Conservation (phyloP, 37 sponge, comb jelly and placozoan species). For the Halichondria panicea region DNA sequence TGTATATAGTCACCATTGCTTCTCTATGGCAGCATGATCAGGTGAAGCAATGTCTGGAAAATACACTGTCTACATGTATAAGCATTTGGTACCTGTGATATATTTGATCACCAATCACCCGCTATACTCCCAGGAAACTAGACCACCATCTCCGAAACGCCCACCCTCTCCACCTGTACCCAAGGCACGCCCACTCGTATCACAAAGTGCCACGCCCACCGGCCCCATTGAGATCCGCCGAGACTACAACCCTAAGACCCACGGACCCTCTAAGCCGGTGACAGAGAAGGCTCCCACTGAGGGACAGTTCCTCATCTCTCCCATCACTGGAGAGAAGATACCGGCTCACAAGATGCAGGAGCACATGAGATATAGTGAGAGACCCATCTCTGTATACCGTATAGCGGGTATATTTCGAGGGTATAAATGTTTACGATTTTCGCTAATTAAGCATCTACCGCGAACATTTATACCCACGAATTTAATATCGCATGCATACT, state of each 20-base stretch:
- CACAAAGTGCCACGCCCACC: slow-evolving; percentile 9
- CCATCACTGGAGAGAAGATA: slow-evolving; percentile 94
- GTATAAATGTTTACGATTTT: neutral
- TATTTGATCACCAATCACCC: too few relatives aligned
- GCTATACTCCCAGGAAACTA: too few relatives aligned
- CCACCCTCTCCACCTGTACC: slow-evolving; percentile 17
- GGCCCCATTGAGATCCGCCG: slow-evolving; percentile 56
- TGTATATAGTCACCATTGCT: too few relatives aligned
- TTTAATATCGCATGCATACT: too few relatives aligned
- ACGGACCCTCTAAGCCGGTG: neutral
- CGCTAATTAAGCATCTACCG: neutral
- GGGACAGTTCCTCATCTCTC: slow-evolving; percentile 83
- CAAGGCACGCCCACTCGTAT: neutral
- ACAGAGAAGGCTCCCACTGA: neutral
- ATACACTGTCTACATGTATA: too few relatives aligned
- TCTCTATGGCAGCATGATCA: too few relatives aligned
- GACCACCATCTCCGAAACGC: slow-evolving; percentile 20
- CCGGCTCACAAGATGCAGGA: slow-evolving; percentile 82
- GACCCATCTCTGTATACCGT: too few relatives aligned
- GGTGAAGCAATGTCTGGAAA: too few relatives aligned
- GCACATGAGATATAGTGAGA: slow-evolving; percentile 89
- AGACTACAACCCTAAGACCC: slow-evolving; percentile 90
- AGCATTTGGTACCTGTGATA: too few relatives aligned
- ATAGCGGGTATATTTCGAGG: too few relatives aligned
- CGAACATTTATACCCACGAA: neutral